Base-by-base conservation (phyloP, 1,140 invertebrate species). In the Neotoxoptera formosana region DNA sequence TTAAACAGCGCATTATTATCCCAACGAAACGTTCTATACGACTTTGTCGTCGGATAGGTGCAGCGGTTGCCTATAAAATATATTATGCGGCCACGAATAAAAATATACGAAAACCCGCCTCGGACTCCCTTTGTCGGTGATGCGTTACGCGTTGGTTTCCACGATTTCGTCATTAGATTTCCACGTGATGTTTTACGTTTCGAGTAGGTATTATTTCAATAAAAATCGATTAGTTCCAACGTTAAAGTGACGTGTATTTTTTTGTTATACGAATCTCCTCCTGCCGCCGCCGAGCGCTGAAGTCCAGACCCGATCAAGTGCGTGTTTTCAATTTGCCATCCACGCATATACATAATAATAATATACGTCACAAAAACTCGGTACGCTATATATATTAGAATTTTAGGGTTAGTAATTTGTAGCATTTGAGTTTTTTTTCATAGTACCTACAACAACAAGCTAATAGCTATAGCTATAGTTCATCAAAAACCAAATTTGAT, bases 171-270 rank as follows among this genome's bases (percentile, higher is more conserved):
- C 48, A 48, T 88, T 11, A 76, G n/a, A 51, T 86, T 86, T 47
- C 41, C 23, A 86, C 25, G 45, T 41, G 41, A 41, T 41, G 4
- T 41, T 84, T 47, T 17, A 30, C 1, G 11, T 47, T n/a, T 48
- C 25, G 30, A 47, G 8, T n/a, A n/a, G n/a, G n/a, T n/a, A 2
- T 47, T 47, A 30, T 47, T 76, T 30, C 20, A 30, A 87, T 47
- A n/a, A 87, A 83, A 53, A 89, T 53, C 48, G 48, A 89, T 89
- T 53, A n/a, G 87, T 51, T 89, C 87, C 87, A n/a, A n/a, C 11
- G 9, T 48, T n/a, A 30, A 20, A n/a, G 30, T n/a, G 7, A 7
- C 21, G 20, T 7, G n/a, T 76, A 41, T 41, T 41, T 41, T 30
- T 60, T 67, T 67, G 60, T 67, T 30, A n/a, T 76, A 1, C 17